Evolutionary conservation across 2,797 vertebrate species (phyloP), one percentile per base, ranked within the genome.

Genomic region (Philypnodon macrostomus): DNA sequence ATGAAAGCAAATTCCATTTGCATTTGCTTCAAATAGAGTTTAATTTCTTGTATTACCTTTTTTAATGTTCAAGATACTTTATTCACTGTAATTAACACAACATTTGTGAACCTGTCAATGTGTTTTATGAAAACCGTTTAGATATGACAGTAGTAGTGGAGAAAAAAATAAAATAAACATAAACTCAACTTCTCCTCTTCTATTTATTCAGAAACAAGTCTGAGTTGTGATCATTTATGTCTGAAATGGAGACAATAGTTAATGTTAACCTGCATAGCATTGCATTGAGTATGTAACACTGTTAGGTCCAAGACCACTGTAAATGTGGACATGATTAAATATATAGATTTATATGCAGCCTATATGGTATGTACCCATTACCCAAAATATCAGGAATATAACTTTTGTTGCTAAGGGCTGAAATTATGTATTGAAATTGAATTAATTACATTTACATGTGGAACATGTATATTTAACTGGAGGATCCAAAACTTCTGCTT

Each of bases 31-130:
- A 57, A 63, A 67, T 74, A 41, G 29, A 44, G 15, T 14, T 47
- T 47, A 34, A 49, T 82, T 77, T 65, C 74, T 62, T 88, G 84
- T 88, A 80, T 84, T 64, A 51, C 75, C 49, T 46, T 73, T 76
- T 74, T 74, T 75, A 81, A 65, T 90, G 83, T 90, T 70, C n/a
- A n/a, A n/a, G n/a, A n/a, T n/a, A n/a, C n/a, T n/a, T n/a, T n/a
- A n/a, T n/a, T n/a, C 73, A 77, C 69, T 87, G 86, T 90, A 70
- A 85, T 67, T 87, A 74, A 85, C 67, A 63, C 72, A 78, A 81
- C 58, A 79, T 79, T 79, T 89, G 88, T 87, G 83, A 84, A 83
- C 67, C 57, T 88, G 81, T 89, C 75, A 85, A 84, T 90, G 84
- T 90, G 77, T 87, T 78, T 79, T 80, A 75, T 78, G 72, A 80